phyloP scores from a whole-genome alignment of 1,140 invertebrate genomes.

The Pseudomyrmex concolor region DNA sequence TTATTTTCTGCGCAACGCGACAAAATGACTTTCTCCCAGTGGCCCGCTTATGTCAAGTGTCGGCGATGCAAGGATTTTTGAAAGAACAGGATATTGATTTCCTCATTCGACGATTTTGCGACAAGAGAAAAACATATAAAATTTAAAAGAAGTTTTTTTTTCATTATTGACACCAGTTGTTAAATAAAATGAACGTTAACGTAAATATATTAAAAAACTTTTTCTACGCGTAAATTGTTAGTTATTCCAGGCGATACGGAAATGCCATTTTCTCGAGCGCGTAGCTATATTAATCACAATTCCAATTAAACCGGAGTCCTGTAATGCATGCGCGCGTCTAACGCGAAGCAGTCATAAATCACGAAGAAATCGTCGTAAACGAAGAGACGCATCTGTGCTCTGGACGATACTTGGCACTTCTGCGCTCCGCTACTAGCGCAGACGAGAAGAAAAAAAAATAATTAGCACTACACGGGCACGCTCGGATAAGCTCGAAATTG shows the following conservation, averaged over 20 bases:
- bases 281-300: slow-evolving; percentile 69
- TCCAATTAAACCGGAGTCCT: slow-evolving; percentile 69
- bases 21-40: slow-evolving; percentile 56
- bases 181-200: not conserved
- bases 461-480: slow-evolving; percentile 8
- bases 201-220: slow-evolving; percentile 3
- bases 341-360: slow-evolving; percentile 65
- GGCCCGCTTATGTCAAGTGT: slow-evolving; percentile 42
- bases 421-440: not conserved
- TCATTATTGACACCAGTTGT: not conserved
- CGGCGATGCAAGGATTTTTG: not conserved
- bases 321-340: slow-evolving; percentile 64
- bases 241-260: slow-evolving; percentile 53
- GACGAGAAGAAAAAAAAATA: slow-evolving; percentile 5
- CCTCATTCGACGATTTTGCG: not conserved
- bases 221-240: not conserved
- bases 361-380: slow-evolving; percentile 19
- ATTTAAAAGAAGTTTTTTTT: not conserved
- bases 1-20: slow-evolving; percentile 38
- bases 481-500: not conserved
- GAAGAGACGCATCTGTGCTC: slow-evolving; percentile 15
- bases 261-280: slow-evolving; percentile 19
- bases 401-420: slow-evolving; percentile 17
- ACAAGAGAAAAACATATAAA: slow-evolving; percentile 21
- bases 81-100: slow-evolving; percentile 37